Base-by-base conservation (phyloP, 2,888 invertebrate species). In the Machimus atricapillus region DNA sequence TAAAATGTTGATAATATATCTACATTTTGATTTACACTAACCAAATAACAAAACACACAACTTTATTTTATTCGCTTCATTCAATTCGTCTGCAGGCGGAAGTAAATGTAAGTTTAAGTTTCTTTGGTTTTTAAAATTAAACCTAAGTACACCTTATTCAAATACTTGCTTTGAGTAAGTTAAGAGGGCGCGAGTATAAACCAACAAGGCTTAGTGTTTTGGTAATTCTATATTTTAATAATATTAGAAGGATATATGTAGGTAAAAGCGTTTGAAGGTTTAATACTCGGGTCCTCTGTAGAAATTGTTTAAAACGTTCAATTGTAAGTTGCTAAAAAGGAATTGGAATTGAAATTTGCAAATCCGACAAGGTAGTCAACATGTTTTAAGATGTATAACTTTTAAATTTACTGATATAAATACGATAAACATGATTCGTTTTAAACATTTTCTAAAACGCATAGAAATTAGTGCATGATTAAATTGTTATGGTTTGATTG, bases 61-160 rank as follows among this genome's bases (percentile, higher is more conserved):
- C 27, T 73, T 79, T 79, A 79, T 86, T 88, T 88, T 88, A 86
- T 88, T 85, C 87, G 88, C 87, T 88, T 87, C 87, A 86, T 81
- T 88, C 86, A 88, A 87, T 93, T 94, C 94, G 93, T 93, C 93
- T 90, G 91, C 94, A 95, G 95, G 95, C 95, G 93, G 95, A 95
- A 94, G 95, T 95, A 90, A 94, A 94, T 93, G 95, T 95, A 94
- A 95, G 95, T 95, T 94, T 88, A 87, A 83, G 88, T 88, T 82
- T 37, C n/a, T 34, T 82, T 85, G 46, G 23, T 40, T 86, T 86
- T 87, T 79, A 16, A 27, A 66, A 27, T 27, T 19, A 23, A 66
- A 23, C 12, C 66, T 27, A 23, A 66, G 66, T 66, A 66, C 66
- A 66, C 66, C 66, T 66, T 66, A 66, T 66, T 27, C n/a, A 66